phyloP scores from a whole-genome alignment of 2,113 vertebrate species.

The Chloroceryle aenea region DNA sequence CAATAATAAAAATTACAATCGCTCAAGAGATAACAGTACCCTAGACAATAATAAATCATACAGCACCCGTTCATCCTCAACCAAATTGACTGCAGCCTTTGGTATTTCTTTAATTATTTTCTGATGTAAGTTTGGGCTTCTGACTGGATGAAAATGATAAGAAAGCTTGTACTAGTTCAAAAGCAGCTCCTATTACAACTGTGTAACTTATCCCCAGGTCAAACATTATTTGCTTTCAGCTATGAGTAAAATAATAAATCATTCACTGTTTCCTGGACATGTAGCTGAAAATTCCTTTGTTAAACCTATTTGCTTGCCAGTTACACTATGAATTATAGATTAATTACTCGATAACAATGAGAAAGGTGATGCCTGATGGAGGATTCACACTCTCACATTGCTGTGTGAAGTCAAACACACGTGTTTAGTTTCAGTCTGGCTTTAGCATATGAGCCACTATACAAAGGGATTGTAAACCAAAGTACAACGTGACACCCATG shows the following conservation, averaged over 20 bases:
- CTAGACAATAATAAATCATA: slow-evolving; percentile 21
- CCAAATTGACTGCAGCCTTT: background rate
- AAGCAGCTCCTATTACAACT: background rate
- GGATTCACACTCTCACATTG: slow-evolving; percentile 24
- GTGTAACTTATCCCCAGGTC: background rate
- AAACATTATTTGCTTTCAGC: slow-evolving; percentile 49
- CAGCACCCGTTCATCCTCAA: background rate
- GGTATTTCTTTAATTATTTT: slow-evolving; percentile 44
- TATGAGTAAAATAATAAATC: slow-evolving; percentile 51
- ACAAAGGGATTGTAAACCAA: slow-evolving; percentile 53
- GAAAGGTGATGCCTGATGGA: slow-evolving; percentile 24
- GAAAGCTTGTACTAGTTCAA: slow-evolving; percentile 29
- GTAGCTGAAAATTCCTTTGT: slow-evolving; percentile 23
- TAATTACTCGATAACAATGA: slow-evolving; percentile 52
- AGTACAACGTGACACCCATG: slow-evolving; percentile 12
- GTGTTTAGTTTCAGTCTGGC: slow-evolving; percentile 16
- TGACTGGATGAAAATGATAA: slow-evolving; percentile 11
- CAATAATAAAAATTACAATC: slow-evolving; percentile 18
- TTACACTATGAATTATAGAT: slow-evolving; percentile 51
- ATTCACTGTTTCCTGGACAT: slow-evolving; percentile 41
- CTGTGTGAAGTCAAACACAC: slow-evolving; percentile 27
- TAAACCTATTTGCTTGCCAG: slow-evolving; percentile 39
- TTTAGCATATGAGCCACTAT: slow-evolving; percentile 50
- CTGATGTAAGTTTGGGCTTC: background rate
- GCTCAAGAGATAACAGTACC: background rate